A percentile compares a stretch with the other conserved stretches of the same genome.
Evolutionary conservation across 2,888 invertebrate genomes (phyloP).

Genomic region (Hymenopus coronatus): DNA sequence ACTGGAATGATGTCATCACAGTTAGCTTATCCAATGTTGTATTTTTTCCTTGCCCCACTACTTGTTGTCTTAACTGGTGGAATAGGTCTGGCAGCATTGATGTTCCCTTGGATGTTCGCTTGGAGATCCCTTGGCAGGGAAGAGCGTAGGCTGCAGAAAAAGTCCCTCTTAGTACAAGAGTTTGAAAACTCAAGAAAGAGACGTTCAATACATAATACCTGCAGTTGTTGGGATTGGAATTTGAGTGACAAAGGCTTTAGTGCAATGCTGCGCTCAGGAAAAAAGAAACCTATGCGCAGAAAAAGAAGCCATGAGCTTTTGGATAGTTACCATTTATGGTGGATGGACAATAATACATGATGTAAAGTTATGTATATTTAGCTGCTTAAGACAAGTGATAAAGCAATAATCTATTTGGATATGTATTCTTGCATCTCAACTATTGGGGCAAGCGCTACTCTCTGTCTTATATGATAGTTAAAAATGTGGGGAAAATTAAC

Average conservation of each 20-base stretch:
- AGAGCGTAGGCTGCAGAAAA: background rate
- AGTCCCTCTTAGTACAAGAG: background rate
- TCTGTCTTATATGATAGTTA: too few relatives aligned
- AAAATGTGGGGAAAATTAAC: too few relatives aligned
- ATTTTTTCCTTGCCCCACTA: slow-evolving; percentile 1
- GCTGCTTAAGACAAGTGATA: background rate
- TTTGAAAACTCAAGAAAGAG: background rate
- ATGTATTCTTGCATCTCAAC: too few relatives aligned
- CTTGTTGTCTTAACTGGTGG: slow-evolving; percentile 9
- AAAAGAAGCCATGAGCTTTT: background rate
- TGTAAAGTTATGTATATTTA: background rate
- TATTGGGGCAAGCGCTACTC: too few relatives aligned
- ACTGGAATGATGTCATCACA: background rate
- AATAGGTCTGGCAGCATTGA: background rate
- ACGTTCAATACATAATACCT: background rate
- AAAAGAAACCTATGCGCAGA: background rate
- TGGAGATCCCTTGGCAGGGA: background rate
- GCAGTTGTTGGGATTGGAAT: background rate
- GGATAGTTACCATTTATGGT: background rate
- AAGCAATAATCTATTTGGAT: too few relatives aligned
- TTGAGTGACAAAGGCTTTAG: background rate
- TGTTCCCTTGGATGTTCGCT: background rate
- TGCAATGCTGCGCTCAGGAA: background rate
- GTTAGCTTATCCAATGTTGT: background rate
- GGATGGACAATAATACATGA: slow-evolving; percentile 2